Conservation (phyloP, 2,797 vertebrate genomes). For the Gallinago stenura region DNA sequence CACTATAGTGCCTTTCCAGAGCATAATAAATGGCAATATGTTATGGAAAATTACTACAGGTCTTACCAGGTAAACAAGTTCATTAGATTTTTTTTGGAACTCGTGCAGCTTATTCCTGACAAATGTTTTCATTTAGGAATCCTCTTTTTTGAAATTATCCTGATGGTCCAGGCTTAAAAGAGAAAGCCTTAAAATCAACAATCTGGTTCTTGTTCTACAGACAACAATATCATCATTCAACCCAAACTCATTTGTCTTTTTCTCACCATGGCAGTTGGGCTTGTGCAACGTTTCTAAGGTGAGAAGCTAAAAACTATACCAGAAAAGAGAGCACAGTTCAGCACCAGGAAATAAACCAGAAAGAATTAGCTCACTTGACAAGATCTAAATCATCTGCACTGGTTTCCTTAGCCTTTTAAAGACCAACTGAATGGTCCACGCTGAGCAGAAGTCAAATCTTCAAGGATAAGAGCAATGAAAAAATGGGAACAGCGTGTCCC, state of each 20-base stretch:
- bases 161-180: not conserved
- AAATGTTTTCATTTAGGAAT: not conserved
- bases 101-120: not conserved
- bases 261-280: not conserved
- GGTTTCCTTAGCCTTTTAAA: not conserved
- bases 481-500: not conserved
- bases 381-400: not conserved
- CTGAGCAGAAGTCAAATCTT: not conserved
- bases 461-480: not conserved
- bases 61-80: constrained; percentile 14
- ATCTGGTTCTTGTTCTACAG: not conserved
- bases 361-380: not conserved
- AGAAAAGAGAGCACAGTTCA: not conserved
- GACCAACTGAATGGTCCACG: not conserved
- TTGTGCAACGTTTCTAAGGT: not conserved
- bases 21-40: constrained; percentile 29
- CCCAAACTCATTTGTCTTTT: not conserved
- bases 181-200: not conserved
- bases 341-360: not conserved
- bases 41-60: constrained; percentile 37
- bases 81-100: not conserved
- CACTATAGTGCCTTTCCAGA: constrained; percentile 45
- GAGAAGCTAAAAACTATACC: not conserved
- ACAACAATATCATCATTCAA: not conserved
- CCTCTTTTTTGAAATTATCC: not conserved